Base-by-base conservation (phyloP, 2,888 invertebrate genomes). In the Pyrochroa serraticornis region DNA sequence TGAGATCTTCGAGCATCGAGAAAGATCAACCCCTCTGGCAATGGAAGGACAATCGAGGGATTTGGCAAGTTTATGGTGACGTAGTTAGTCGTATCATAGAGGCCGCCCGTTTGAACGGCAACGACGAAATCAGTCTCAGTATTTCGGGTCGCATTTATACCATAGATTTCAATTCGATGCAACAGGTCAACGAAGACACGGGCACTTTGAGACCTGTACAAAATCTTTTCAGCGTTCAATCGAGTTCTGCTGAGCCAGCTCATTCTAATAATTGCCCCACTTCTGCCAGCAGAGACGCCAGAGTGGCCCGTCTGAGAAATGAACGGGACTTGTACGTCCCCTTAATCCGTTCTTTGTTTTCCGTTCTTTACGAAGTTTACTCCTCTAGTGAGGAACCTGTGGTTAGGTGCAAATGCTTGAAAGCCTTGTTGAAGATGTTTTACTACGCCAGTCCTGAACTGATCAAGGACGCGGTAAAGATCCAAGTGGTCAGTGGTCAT, bases 301-400 rank as follows among this genome's bases (percentile, higher is more conserved):
- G 90, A 37, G 86, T 88, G 39, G 87, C 87, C 43, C 87, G 88
- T 68, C 78, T 92, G 39, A 82, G 87, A 56, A 87, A 88, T 72
- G 89, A 91, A 70, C 82, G 86, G 34, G 87, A 88, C 31, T 79
- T 91, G 53, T 88, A 89, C 1, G 86, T 88, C 1, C 83, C 85
- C 60, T 85, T 89, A 65, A 87, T 85, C 44, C 70, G 77, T 33
- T 92, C 95, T 37, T 83, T 99, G 60, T 95, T 98, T 79, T 92
- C 93, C 38, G 94, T 98, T 22, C 83, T 99, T 41, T 97, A 97
- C 80, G 97, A 99, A 82, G 97, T 99, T 51, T 99, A 99, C 82
- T 96, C 95, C 79, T 95, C 95, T 70, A 97, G 97, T 60, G 97
- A 98, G 50, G 98, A 98, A 6, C 97, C 98, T 30, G 93, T 97